phyloP scores from a whole-genome alignment of 2,797 vertebrate genomes.

The Spea hammondii region DNA sequence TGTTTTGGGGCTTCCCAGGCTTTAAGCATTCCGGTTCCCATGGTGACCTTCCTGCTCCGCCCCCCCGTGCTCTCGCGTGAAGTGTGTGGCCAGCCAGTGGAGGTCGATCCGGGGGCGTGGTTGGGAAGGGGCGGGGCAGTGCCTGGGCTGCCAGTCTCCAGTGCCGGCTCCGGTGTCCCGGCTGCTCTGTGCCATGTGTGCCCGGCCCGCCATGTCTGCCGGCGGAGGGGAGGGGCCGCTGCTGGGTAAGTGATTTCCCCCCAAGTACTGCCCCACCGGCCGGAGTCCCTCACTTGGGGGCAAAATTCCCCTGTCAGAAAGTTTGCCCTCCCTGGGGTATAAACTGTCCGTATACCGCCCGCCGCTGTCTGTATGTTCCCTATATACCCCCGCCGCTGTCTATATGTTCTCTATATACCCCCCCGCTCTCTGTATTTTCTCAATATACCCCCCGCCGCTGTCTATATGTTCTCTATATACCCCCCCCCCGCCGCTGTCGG shows the following conservation, averaged over 20 bases:
- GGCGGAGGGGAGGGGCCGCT: not conserved
- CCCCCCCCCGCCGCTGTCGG: not conserved
- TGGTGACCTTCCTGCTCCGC: not conserved
- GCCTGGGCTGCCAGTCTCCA: not conserved
- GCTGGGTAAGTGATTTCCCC: conserved; percentile 22
- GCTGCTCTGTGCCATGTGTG: conserved; percentile 1
- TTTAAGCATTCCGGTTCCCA: conserved; percentile 12
- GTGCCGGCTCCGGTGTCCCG: conserved; percentile 8
- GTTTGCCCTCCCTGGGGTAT: not conserved
- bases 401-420: too few relatives aligned
- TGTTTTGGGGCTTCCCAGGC: not conserved
- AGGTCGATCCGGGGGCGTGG: not conserved
- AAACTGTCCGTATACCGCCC: too few relatives aligned
- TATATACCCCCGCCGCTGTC: not conserved
- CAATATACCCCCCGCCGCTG: not conserved
- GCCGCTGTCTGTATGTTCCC: too few relatives aligned
- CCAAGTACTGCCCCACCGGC: too few relatives aligned
- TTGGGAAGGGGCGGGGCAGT: conserved; percentile 1
- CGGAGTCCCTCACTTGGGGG: too few relatives aligned
- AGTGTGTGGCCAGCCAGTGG: not conserved
- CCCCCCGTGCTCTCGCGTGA: not conserved
- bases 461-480: not conserved
- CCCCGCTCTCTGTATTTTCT: not conserved
- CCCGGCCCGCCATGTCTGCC: conserved; percentile 10
- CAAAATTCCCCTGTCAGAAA: too few relatives aligned